Base-by-base conservation (phyloP, 2,797 vertebrate genomes). In the Glossophaga mutica region DNA sequence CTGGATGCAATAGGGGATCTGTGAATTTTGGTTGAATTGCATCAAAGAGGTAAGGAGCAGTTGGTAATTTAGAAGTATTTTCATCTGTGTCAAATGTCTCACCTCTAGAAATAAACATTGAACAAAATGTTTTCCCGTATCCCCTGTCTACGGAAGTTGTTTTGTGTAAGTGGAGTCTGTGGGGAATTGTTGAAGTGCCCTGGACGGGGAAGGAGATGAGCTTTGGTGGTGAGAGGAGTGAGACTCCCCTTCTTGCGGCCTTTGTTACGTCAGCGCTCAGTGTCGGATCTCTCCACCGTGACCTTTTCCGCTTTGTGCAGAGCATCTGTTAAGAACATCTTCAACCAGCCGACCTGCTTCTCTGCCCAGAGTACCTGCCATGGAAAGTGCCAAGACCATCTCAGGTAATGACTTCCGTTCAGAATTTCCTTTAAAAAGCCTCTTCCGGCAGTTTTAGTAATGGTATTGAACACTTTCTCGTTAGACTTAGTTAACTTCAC, bases 381-480 rank as follows among this genome's bases (percentile, higher is more conserved):
- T 99, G 98, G 99, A 99, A 97, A 98, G 99, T 96, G 98, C 98
- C 95, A 99, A 99, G 97, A 94, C 99, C 10, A 99, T 99, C 93
- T 99, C 99, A 97, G 99, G 99, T 99, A 97, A 96, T 8, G 67
- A 70, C 86, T 81, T 67, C 12, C 18, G 32, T 29, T 67, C 39
- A 65, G 19, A 87, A 19, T 24, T 22, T 29, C 70, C 34, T 55
- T 32, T 59, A 3, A 70, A 81, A 70, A 32, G 44, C 9, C 3
- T 37, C 44, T 19, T 34, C 37, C 12, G 9, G 39, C 70, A 74
- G 59, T 79, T 15, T 48, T 44, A 42, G 22, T 59, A 26, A 19
- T 24, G 10, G 26, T 19, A 3, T 37, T 16, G 7, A 71, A 5
- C 42, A 3, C 70, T 82, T 90, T 42, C 52, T 91, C 42, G 29